A percentile compares a stretch with the other conserved stretches of the same genome.
These are phyloP conservation scores for Macaca mulatta DNA, from an alignment of 2,113 vertebrate species.

Conservation along the genomic window DNA sequence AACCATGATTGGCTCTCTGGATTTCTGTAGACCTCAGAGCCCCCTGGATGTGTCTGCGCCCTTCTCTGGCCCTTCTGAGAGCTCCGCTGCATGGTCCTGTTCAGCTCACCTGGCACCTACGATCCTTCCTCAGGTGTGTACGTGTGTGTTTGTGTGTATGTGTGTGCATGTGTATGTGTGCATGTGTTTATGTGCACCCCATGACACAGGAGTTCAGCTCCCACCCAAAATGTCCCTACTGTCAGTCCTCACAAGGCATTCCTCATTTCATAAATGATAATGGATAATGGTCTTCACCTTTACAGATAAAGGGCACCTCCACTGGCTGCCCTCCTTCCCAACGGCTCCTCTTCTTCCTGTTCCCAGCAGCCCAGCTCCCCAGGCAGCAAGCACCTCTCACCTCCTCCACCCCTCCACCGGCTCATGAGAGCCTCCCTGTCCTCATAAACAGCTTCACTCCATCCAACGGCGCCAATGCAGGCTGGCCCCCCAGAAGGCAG, in stretches of 20 bases:
- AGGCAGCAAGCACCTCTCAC: background rate
- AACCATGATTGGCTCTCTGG: background rate
- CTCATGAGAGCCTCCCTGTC: background rate
- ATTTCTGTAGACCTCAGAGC: background rate
- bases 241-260: too few relatives aligned
- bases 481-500: background rate
- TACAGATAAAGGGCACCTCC: background rate
- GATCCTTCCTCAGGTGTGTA: background rate
- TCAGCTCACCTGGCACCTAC: background rate
- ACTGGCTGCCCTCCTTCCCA: background rate
- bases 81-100: rapidly evolving
- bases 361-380: too few relatives aligned
- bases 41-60: background rate
- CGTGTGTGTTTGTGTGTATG: background rate
- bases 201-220: background rate
- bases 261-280: background rate
- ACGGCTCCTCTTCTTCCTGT: background rate
- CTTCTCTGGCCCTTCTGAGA: background rate
- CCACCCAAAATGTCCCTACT: rapidly evolving
- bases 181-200: background rate
- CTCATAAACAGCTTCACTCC: background rate
- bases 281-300: background rate
- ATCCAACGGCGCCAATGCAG: rapidly evolving
- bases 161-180: rapidly evolving
- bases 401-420: rapidly evolving